Percentiles rank a stretch among this genome's conserved stretches.
Conservation (phyloP, 1,140 invertebrate genomes). For the Sycophaga agraensis region DNA sequence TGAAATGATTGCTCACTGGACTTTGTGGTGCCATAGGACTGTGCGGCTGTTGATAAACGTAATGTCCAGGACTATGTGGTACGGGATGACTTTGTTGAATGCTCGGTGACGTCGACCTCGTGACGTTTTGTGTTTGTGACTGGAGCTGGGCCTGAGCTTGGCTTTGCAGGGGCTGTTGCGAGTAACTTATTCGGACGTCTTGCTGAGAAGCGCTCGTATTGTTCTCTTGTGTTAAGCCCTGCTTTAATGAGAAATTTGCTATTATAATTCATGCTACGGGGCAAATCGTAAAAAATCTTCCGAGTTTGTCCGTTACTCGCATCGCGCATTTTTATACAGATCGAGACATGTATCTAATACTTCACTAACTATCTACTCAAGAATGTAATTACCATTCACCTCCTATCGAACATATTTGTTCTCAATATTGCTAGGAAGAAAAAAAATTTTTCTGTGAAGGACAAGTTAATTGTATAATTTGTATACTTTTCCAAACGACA, state of each 20-base stretch:
- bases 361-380: no score
- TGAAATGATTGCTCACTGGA: slow-evolving; percentile 46
- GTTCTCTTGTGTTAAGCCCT: slow-evolving; percentile 66
- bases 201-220: slow-evolving; percentile 57
- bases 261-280: neutral
- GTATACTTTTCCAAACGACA: no score
- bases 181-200: slow-evolving; percentile 50
- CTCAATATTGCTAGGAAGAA: no score
- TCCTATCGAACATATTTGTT: no score
- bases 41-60: slow-evolving; percentile 53
- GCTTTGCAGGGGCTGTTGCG: slow-evolving; percentile 47
- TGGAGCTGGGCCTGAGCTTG: slow-evolving; percentile 55
- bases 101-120: slow-evolving; percentile 9
- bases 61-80: slow-evolving; percentile 50
- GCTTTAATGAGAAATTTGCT: slow-evolving; percentile 38
- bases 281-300: no score
- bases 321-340: no score
- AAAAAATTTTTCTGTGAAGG: no score
- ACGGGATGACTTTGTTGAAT: slow-evolving; percentile 41
- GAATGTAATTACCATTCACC: no score
- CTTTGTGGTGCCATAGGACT: slow-evolving; percentile 51
- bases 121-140: slow-evolving; percentile 27
- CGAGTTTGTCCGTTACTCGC: no score
- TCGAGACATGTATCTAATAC: no score
- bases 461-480: no score